Evolutionary conservation across 2,888 invertebrate genomes (phyloP).

Genomic region (Operophtera brumata): DNA sequence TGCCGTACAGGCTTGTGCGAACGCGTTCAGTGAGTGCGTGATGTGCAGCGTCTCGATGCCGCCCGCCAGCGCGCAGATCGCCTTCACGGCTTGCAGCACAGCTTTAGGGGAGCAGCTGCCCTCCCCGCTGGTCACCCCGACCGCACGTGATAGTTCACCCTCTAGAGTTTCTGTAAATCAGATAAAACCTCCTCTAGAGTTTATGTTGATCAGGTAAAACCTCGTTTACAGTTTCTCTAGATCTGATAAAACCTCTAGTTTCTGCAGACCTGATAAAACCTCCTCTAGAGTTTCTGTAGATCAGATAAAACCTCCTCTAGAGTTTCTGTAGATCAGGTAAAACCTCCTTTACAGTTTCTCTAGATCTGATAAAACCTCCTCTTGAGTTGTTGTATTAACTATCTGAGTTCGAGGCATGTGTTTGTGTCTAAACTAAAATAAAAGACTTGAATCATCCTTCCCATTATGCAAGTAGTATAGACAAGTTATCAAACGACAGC

Average conservation of each 20-base stretch:
- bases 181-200: slow-evolving; percentile 82
- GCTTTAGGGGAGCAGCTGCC: slow-evolving; percentile 76
- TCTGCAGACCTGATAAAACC: slow-evolving; percentile 58
- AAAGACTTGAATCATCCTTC: no score
- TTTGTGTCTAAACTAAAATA: background rate
- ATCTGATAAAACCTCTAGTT: no score
- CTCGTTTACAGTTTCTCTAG: no score
- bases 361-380: background rate
- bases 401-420: background rate
- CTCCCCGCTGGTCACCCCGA: slow-evolving; percentile 82
- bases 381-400: no score
- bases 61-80: slow-evolving; percentile 93
- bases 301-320: slow-evolving; percentile 77
- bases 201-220: slow-evolving; percentile 59
- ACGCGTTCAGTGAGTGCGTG: slow-evolving; percentile 86
- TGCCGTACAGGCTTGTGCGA: slow-evolving; percentile 79
- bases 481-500: slow-evolving; percentile 90
- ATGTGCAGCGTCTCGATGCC: slow-evolving; percentile 94
- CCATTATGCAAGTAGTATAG: slow-evolving; percentile 80
- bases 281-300: slow-evolving; percentile 86
- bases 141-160: slow-evolving; percentile 88
- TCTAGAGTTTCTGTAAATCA: slow-evolving; percentile 84
- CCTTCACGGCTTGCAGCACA: slow-evolving; percentile 94
- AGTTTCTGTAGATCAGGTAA: slow-evolving; percentile 76
- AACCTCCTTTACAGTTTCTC: slow-evolving; percentile 86